Conservation (phyloP, 2,113 vertebrate genomes). For the Odocoileus hemionus region DNA sequence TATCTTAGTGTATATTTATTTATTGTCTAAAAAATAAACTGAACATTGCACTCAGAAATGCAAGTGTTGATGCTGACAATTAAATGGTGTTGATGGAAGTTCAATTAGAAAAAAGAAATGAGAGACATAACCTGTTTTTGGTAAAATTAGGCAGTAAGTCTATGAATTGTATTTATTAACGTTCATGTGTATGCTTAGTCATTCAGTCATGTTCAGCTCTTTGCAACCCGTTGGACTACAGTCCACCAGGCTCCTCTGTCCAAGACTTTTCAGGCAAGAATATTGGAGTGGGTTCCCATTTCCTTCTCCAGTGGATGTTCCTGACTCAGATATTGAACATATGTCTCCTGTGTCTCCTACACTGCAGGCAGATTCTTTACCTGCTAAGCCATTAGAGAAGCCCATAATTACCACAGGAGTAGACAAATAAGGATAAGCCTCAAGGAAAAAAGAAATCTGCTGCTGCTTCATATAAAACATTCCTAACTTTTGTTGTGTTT, state of each 20-base stretch:
- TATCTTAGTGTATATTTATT: not conserved
- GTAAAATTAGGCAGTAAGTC: not conserved
- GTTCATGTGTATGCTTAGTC: not conserved
- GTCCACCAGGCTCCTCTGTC: not conserved
- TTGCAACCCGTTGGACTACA: not conserved
- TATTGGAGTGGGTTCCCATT: not conserved
- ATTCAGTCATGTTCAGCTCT: not conserved
- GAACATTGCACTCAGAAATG: not conserved
- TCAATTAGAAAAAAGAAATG: not conserved
- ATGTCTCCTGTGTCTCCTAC: not conserved
- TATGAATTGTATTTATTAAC: not conserved
- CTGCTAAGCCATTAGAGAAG: not conserved
- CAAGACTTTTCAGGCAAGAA: not conserved
- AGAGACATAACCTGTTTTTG: not conserved
- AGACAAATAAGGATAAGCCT: not conserved
- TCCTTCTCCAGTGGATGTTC: not conserved
- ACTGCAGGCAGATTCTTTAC: not conserved
- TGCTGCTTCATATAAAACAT: not conserved
- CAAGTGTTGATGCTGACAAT: not conserved
- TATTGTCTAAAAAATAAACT: too few species aligned
- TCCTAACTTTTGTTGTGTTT: not conserved
- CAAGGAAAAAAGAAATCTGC: not conserved
- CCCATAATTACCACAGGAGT: not conserved
- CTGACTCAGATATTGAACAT: not conserved
- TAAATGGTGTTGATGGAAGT: not conserved